A percentile compares a stretch with the other conserved stretches of the same genome.
Conservation (phyloP, 2,797 vertebrate species). For the Amblyopsis hoosieri region DNA sequence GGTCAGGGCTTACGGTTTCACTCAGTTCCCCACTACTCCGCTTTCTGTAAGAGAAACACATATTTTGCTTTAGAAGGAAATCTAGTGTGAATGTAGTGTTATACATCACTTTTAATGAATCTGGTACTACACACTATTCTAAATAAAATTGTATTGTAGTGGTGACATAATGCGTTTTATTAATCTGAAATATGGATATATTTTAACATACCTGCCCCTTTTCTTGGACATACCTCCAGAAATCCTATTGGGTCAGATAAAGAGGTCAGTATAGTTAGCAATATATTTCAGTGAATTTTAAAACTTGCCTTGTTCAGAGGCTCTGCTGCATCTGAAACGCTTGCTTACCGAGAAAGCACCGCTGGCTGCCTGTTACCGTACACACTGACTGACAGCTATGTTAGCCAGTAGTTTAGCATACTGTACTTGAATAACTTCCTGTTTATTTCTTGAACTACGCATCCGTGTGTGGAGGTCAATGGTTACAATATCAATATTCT, state of each 20-base stretch:
- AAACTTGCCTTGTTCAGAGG: conserved; percentile 42
- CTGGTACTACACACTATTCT: no score
- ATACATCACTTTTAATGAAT: no score
- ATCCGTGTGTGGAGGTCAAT: conserved; percentile 55
- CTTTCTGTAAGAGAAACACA: conserved; percentile 63
- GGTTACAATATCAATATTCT: conserved; percentile 3
- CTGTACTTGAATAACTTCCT: conserved; percentile 56
- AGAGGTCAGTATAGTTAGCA: conserved; percentile 42
- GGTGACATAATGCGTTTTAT: background rate
- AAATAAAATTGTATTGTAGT: no score
- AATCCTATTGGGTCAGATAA: conserved; percentile 53
- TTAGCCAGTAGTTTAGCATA: conserved; percentile 55
- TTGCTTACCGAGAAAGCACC: conserved; percentile 16
- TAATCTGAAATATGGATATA: background rate
- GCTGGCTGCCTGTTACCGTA: conserved; percentile 15
- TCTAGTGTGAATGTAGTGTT: no score
- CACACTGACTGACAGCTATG: conserved; percentile 51
- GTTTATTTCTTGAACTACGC: conserved; percentile 46
- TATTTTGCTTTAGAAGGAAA: no score
- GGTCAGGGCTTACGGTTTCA: conserved; percentile 76
- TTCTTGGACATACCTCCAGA: conserved; percentile 86
- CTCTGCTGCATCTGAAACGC: conserved; percentile 19
- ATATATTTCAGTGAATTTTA: conserved; percentile 13
- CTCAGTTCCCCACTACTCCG: conserved; percentile 83
- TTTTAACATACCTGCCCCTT: conserved; percentile 81